phyloP scores from a whole-genome alignment of 2,113 vertebrate genomes.

The Herpetotheres cachinnans region DNA sequence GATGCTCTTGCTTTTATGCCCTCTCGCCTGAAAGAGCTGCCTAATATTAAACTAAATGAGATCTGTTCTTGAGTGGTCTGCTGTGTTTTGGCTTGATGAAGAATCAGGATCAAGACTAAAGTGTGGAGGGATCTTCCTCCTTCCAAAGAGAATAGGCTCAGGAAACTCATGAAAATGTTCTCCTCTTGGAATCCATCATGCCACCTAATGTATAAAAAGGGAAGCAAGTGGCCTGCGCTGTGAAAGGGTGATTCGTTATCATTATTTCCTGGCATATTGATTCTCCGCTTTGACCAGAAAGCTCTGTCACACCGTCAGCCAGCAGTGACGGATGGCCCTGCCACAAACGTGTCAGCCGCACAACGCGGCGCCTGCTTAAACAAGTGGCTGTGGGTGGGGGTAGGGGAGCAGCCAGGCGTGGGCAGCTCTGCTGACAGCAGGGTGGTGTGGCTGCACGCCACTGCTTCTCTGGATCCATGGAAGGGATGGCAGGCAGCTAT shows the following conservation, averaged over 20 bases:
- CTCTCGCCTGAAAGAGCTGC: neutral
- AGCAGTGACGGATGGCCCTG: neutral
- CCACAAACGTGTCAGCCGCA: neutral
- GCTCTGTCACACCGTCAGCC: neutral
- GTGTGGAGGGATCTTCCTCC: neutral
- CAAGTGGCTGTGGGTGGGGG: neutral
- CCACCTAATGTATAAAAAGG: neutral
- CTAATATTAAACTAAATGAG: neutral
- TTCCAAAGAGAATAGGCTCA: neutral
- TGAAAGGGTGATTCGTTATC: slow-evolving; percentile 46
- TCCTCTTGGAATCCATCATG: neutral
- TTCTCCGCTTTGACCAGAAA: slow-evolving; percentile 52
- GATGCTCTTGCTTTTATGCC: neutral
- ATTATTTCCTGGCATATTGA: slow-evolving; percentile 69
- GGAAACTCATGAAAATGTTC: neutral
- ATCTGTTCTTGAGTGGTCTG: neutral
- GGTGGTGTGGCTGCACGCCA: neutral
- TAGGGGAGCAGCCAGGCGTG: neutral
- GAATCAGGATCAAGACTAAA: neutral
- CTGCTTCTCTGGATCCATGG: neutral
- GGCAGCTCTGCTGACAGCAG: neutral
- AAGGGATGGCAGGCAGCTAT: neutral
- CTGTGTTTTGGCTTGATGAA: neutral
- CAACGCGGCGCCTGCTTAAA: neutral
- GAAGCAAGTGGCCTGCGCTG: neutral